These are phyloP conservation scores for Propithecus perrieri DNA, from an alignment of 2,797 vertebrate genomes.

Conservation along the genomic window DNA sequence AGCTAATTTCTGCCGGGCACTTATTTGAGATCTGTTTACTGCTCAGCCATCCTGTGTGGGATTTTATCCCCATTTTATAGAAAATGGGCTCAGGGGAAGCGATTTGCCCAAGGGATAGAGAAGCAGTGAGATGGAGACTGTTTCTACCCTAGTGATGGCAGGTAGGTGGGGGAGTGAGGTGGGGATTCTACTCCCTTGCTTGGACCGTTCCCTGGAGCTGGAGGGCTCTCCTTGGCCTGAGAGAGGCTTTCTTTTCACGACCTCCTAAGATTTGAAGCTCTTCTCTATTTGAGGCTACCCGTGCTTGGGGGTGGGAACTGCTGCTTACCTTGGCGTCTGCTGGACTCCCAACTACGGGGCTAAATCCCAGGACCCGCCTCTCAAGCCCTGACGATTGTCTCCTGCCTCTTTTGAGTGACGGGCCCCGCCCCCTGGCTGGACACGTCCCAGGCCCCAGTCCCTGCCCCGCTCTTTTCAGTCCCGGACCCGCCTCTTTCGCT, in stretches of 20 bases:
- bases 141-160: not conserved
- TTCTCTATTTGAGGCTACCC: not conserved
- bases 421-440: not conserved
- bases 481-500: rapidly evolving
- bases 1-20: not conserved
- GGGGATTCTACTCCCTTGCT: not conserved
- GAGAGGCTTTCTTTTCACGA: not conserved
- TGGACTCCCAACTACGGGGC: not conserved
- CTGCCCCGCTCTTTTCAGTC: not conserved
- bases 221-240: not conserved
- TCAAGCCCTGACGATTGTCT: not conserved
- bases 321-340: not conserved
- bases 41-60: not conserved
- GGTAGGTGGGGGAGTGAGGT: not conserved
- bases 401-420: not conserved
- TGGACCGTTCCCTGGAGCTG: not conserved
- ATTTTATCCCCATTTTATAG: not conserved
- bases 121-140: not conserved
- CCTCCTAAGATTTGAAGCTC: not conserved
- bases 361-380: not conserved
- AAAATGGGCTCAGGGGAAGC: not conserved
- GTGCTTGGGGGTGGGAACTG: not conserved
- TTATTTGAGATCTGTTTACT: not conserved
- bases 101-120: not conserved
- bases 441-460: not conserved